Evolutionary conservation across 2,888 invertebrate genomes (phyloP), one percentile per base, ranked within the genome.

Genomic region (Notodonta dromedarius): DNA sequence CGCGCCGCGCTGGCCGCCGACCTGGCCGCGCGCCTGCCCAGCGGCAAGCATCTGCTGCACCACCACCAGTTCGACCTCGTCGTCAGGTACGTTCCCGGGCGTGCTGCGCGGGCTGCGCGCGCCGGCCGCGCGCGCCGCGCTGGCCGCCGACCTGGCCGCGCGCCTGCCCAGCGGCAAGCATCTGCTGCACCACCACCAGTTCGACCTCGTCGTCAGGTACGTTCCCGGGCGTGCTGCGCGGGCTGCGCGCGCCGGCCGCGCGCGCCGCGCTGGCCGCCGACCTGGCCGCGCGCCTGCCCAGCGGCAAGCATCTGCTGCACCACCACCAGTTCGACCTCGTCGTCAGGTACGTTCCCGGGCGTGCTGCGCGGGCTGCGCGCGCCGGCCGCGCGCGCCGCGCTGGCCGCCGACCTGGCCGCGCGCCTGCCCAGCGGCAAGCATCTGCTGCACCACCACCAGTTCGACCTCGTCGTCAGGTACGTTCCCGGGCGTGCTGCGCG

Each of bases 1-100:
- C 95, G 99, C 42, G 91, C 98, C 14, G 98, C 98, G 0, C 94
- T 98, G 2, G 98, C 98, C 76, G 96, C 96, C 56, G 98, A 98
- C 89, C 93, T 99, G 61, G 96, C 97, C 16, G 96, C 96, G 66
- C 96, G 98, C 73, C 97, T 98, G 59, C 96, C 97, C 70, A 98
- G 97, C 71, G 98, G 98, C 88, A 98, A 98, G 86, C 98, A 98
- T 0, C 96, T 98, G 94, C 93, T 99, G 71, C 98, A 99, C 83
- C 98, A 98, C 84, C 98, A 98, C 84, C 99, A 99, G 94, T 99
- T 99, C 90, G 99, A 99, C 88, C 94, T 99, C 69, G 96, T 99
- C 14, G 98, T 98, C 66, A 94, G 52, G 52, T 52, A 40, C 40
- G n/a, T n/a, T n/a, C n/a, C n/a, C n/a, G n/a, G n/a, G n/a, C n/a